Base-by-base conservation (phyloP, 2,888 invertebrate species). In the Nowickia ferox region DNA sequence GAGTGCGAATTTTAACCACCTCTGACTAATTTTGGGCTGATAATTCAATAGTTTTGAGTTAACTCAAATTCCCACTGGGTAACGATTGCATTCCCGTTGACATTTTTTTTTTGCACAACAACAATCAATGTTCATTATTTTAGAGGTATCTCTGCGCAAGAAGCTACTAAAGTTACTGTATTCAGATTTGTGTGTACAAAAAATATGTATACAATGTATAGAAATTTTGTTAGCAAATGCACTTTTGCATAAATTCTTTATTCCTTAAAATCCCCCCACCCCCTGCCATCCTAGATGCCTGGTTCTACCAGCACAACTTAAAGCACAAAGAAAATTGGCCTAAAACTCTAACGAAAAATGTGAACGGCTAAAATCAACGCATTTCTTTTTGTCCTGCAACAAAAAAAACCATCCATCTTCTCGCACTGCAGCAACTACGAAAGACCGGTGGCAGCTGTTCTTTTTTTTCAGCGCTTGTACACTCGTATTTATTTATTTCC, bases 381-480 rank as follows among this genome's bases (percentile, higher is more conserved):
- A 57, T 74, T 81, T 68, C 61, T 51, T 74, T 81, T 51, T 30
- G 53, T 38, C 42, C 57, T 57, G 15, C 42, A 9, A 6, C 30
- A 30, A 30, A 30, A 30, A 30, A 65, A 57, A 44, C n/a, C n/a
- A 42, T 11, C 51, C 61, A 63, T 42, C 48, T 38, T 44, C 63
- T 65, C 40, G 19, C 13, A 51, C 77, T 53, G 9, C 51, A 19
- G 44, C 17, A n/a, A 65, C 22, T 78, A 46, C 51, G 48, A 19
- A 19, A 30, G 38, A 57, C 61, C 74, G 65, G 59, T 68, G 61
- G 74, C 80, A 71, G 59, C 74, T 61, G 74, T 76, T 72, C 48
- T 10, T 15, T 51, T 46, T 77, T 55, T 53, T 30, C 22, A 51
- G 17, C n/a, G 22, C 55, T 48, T 57, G 19, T 65, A 30, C 30